Percentiles rank a stretch among this genome's conserved stretches.
Conservation (phyloP, 2,797 vertebrate genomes). For the Anabacerthia variegaticeps region DNA sequence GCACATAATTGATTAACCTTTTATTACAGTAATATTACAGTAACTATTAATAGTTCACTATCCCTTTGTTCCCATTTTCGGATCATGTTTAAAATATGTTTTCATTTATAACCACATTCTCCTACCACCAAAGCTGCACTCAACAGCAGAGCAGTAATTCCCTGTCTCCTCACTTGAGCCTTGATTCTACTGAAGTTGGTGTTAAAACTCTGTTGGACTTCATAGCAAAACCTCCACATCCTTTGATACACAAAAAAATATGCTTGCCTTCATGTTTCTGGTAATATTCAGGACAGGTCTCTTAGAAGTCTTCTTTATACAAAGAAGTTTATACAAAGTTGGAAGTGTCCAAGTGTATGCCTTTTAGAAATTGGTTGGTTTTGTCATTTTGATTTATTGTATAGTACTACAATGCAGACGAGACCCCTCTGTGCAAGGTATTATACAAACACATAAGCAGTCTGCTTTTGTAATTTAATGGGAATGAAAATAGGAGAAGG, state of each 20-base stretch:
- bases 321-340: not conserved
- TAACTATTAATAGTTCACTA: conserved; percentile 1
- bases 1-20: not conserved
- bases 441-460: not conserved
- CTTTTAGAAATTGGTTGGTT: not conserved
- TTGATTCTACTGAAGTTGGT: not conserved
- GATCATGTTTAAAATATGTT: not conserved
- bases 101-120: not conserved
- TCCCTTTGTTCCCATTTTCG: not conserved
- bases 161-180: not conserved
- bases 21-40: not conserved
- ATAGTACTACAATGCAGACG: not conserved
- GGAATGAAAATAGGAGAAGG: not conserved
- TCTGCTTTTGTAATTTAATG: not conserved
- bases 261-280: not conserved
- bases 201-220: not conserved
- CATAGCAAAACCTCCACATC: not conserved
- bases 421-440: not conserved
- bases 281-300: not conserved
- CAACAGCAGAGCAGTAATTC: not conserved
- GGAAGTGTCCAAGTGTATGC: not conserved
- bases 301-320: not conserved
- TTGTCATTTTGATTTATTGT: conserved; percentile 9
- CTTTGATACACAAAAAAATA: not conserved
- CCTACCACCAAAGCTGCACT: not conserved